These are phyloP conservation scores for Mizuhopecten yessoensis DNA, from an alignment of 1,140 invertebrate species.

Conservation along the genomic window DNA sequence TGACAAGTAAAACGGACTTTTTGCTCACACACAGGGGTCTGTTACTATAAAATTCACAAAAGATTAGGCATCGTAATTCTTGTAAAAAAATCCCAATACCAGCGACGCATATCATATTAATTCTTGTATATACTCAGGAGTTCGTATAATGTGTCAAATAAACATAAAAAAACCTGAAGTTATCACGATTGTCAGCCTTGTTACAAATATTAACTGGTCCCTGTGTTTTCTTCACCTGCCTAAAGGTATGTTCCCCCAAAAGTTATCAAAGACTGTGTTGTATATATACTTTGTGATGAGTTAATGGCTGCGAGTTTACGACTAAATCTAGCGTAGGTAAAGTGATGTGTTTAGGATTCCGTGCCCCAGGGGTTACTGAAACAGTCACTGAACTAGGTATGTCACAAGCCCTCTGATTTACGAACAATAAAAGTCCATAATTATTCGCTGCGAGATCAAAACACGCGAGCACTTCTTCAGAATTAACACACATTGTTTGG, in stretches of 20 bases:
- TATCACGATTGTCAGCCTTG: neutral
- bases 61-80: neutral
- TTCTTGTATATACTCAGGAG: neutral
- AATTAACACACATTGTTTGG: too few relatives aligned
- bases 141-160: neutral
- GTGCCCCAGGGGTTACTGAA: neutral
- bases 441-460: neutral
- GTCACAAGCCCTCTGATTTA: neutral
- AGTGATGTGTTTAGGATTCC: neutral
- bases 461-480: neutral
- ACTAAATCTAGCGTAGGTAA: neutral
- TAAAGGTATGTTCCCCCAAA: neutral
- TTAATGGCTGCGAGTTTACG: neutral
- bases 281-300: conserved; percentile 19
- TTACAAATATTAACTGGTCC: neutral
- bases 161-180: neutral
- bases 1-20: neutral
- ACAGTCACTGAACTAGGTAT: neutral
- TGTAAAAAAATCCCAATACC: neutral
- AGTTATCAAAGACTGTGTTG: neutral
- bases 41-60: neutral
- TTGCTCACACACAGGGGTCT: neutral
- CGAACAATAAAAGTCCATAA: neutral
- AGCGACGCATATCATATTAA: neutral
- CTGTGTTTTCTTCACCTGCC: neutral